phyloP scores from a whole-genome alignment of 2,888 invertebrate species.

The Nesidiocoris tenuis region DNA sequence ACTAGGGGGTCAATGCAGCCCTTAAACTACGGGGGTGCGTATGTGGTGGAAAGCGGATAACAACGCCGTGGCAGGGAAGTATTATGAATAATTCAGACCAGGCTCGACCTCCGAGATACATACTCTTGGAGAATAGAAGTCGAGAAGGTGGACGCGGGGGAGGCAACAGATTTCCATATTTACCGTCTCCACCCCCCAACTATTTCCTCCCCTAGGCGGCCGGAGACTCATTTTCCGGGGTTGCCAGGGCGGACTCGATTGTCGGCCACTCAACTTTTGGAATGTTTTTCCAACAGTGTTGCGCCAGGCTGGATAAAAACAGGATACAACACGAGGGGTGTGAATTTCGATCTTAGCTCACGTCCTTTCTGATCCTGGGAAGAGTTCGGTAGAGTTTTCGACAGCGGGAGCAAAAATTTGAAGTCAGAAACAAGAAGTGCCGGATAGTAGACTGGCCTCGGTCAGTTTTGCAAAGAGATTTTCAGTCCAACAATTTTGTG shows the following conservation, averaged over 20 bases:
- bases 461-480: too few species aligned
- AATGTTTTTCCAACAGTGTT: too few species aligned
- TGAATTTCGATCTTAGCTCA: too few species aligned
- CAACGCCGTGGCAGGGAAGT: background rate
- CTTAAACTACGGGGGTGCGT: background rate
- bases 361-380: too few species aligned
- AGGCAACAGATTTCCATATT: constrained; percentile 34
- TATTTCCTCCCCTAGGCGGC: background rate
- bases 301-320: too few species aligned
- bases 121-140: background rate
- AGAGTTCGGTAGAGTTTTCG: too few species aligned
- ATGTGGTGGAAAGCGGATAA: background rate
- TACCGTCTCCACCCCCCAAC: constrained; percentile 8
- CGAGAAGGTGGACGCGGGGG: background rate
- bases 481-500: too few species aligned
- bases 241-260: background rate
- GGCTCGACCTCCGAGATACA: background rate
- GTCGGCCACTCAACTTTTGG: background rate
- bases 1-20: background rate
- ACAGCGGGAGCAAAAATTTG: too few species aligned
- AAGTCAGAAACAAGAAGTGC: too few species aligned
- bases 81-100: background rate
- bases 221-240: background rate
- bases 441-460: too few species aligned
- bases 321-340: too few species aligned